Evolutionary conservation across 30 jellyfish, hydroid and myxozoan species (phyloP), one percentile per base, ranked within the genome.

Genomic region (Phacellophora camtschatica): DNA sequence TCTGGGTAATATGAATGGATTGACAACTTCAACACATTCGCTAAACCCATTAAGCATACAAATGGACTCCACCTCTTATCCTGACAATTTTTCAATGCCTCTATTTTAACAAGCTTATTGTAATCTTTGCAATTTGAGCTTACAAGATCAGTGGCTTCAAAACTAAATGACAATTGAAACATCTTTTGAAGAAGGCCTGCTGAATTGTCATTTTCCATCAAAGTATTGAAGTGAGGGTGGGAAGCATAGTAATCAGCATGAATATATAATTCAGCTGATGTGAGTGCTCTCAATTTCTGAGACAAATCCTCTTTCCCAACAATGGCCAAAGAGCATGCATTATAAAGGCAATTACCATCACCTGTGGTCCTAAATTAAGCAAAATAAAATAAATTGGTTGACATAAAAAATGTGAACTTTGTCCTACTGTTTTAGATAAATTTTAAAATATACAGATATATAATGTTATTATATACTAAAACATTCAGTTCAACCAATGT

Each of bases 271-370:
- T 70, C 84, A 37, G 70, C 70, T 11, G 70, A 42, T n/a, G 84
- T 25, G 42, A 70, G 28, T 25, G 70, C 68, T 50, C 84, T 49
- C 70, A 39, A 3, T 22, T 39, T 28, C 15, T n/a, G 27, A 37
- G 36, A n/a, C 19, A 70, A 51, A 5, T 28, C 25, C 9, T 41
- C 68, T 4, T 70, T 45, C 13, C 84, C 84, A 45, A 13, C 33
- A 25, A 70, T 37, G 27, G 84, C 84, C 70, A 70, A 48, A 29
- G 84, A 70, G 31, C 51, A 31, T 5, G 84, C 42, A 49, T 48
- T 48, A 50, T 70, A 70, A 71, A 69, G 83, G 33, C 83, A 69
- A 46, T 70, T 70, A 39, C 84, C 84, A 49, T 70, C 84, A 42
- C 51, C 71, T n/a, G 35, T 43, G 8, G 70, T 20, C 48, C 84